Percentiles rank a stretch among this genome's conserved stretches.
phyloP scores from a whole-genome alignment of 2,113 vertebrate species.

The Serinus canaria region DNA sequence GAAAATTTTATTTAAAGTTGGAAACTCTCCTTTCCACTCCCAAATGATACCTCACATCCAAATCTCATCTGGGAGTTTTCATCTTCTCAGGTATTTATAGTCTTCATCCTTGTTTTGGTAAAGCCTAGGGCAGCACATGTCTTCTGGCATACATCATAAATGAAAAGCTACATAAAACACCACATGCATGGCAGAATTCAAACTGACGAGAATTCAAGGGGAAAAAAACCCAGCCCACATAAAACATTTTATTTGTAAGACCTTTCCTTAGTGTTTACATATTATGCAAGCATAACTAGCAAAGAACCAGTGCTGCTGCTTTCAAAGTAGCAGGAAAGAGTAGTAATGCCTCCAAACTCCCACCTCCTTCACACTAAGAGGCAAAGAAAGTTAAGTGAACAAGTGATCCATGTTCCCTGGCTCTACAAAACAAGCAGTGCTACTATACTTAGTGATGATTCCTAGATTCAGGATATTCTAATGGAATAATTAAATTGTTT shows the following conservation, averaged over 20 bases:
- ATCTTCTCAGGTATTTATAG: not conserved
- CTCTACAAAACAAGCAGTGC: fast-evolving
- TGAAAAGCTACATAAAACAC: not conserved
- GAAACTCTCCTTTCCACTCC: not conserved
- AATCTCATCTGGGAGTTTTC: not conserved
- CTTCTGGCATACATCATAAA: not conserved
- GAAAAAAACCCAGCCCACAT: not conserved
- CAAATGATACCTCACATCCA: not conserved
- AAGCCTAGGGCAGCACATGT: not conserved
- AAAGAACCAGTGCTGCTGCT: not conserved
- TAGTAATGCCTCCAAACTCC: not conserved
- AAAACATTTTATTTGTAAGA: not conserved
- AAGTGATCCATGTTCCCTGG: not conserved
- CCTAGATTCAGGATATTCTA: not conserved
- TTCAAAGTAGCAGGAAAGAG: not conserved
- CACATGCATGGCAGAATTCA: not conserved
- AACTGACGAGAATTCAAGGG: not conserved
- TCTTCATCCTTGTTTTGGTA: not conserved
- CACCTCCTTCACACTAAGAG: not conserved
- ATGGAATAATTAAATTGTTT: not conserved
- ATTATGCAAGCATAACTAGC: not conserved
- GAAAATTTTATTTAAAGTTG: not conserved
- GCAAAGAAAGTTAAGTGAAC: not conserved
- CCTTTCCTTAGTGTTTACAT: not conserved
- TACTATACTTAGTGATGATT: not conserved